Evolutionary conservation across 2,113 vertebrate genomes (phyloP).

Genomic region (Pygathrix nemaeus): DNA sequence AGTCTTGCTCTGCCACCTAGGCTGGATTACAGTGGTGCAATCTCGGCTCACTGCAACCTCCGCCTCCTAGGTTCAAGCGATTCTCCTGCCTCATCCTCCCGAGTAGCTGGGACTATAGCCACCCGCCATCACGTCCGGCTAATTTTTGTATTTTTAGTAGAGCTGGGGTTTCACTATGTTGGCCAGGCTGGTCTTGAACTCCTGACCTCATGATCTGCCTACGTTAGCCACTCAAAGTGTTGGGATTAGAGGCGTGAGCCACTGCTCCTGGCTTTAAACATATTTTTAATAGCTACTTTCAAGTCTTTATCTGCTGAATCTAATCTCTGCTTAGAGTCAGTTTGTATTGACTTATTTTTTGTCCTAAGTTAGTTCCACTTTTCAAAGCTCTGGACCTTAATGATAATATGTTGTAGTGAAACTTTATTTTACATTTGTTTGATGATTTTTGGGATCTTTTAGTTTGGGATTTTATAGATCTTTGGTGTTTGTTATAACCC

Average conservation of each 20-base stretch:
- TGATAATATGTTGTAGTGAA: background rate
- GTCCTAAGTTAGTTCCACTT: background rate
- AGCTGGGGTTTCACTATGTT: background rate
- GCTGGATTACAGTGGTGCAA: too few relatives aligned
- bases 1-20: too few relatives aligned
- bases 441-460: background rate
- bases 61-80: too few relatives aligned
- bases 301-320: background rate
- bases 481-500: background rate
- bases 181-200: background rate
- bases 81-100: too few relatives aligned
- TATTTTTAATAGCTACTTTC: slow-evolving; percentile 26
- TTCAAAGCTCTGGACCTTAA: slow-evolving; percentile 8
- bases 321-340: background rate
- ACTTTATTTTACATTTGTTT: background rate
- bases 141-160: background rate
- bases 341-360: background rate
- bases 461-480: background rate
- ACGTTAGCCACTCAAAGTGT: background rate
- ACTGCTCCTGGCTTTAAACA: background rate
- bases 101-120: too few relatives aligned
- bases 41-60: too few relatives aligned
- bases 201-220: background rate
- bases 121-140: background rate
- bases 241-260: background rate